phyloP scores from a whole-genome alignment of 2,113 vertebrate genomes.

The Zosterops lateralis region DNA sequence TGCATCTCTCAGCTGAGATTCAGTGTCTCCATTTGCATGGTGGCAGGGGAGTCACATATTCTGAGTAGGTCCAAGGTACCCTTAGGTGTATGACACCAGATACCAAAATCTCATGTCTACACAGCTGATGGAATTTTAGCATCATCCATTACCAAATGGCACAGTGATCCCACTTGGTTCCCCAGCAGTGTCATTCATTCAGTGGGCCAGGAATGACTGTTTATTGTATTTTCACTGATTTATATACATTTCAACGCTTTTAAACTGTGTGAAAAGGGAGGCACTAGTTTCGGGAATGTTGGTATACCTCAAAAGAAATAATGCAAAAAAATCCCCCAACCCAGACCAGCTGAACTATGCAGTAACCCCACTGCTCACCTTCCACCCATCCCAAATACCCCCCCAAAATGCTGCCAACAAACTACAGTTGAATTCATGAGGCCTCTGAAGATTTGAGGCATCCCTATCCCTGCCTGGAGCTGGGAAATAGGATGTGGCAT shows the following conservation, averaged over 20 bases:
- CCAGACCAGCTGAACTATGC: not conserved
- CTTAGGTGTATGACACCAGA: too few species aligned
- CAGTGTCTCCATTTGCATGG: not conserved
- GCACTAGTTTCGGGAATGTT: not conserved
- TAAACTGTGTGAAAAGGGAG: not conserved
- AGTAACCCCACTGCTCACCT: not conserved
- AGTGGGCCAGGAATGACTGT: not conserved
- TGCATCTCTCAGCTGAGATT: not conserved
- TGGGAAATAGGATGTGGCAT: accelerated
- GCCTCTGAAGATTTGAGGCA: accelerated
- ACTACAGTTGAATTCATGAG: accelerated
- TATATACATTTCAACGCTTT: not conserved
- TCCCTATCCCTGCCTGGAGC: not conserved
- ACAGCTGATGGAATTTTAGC: not conserved
- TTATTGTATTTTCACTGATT: not conserved
- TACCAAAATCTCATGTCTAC: not conserved
- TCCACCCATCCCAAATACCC: not conserved
- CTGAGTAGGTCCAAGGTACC: not conserved
- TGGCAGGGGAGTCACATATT: not conserved
- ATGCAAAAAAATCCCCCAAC: accelerated
- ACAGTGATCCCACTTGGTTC: accelerated
- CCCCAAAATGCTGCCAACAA: not conserved
- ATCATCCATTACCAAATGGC: accelerated
- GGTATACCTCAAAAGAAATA: not conserved
- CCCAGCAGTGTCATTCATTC: not conserved